Evolutionary conservation across 1,140 invertebrate species (phyloP), one percentile per base, ranked within the genome.

Genomic region (Helicoverpa zea): DNA sequence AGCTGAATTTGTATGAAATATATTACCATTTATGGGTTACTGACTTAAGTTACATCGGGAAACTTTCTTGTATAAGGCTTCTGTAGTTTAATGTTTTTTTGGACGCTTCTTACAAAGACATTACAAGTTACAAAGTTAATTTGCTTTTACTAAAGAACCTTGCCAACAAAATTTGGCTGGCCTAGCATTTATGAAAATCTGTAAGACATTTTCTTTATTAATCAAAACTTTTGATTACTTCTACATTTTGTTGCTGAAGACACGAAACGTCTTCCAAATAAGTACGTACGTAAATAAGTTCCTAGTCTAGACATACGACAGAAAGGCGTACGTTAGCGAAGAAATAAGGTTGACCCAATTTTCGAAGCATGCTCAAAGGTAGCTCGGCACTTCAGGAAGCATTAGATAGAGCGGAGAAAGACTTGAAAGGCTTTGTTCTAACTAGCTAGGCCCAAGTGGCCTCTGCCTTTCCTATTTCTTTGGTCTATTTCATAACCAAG

Each of bases 261-360:
- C 16, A 43, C 35, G 18, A 68, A 13, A 23, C 12, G 13, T 5
- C 23, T 61, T 11, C 11, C 58, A 68, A 68, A 68, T 4, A 16
- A 5, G 23, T 23, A 23, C 23, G 23, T 23, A 23, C 23, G 2
- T 23, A 23, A 23, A 23, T 23, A 23, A 23, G 23, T 2, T 14
- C 3, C 3, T 2, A 49, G 43, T 49, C 43, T 47, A 68, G 58
- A 59, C 23, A 66, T 66, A 12, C 49, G 43, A 23, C 2, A 43
- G 43, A 7, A 11, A 12, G 5, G 10, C 16, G 43, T 18, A 68
- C 63, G 64, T 49, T 47, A 11, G 2, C 43, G 43, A 68, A 49
- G 64, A 68, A 49, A 68, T 51, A 68, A 23, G 43, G 64, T n/a
- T 13, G 43, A 68, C 64, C 64, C 43, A 68, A 68, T 68, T 68